Evolutionary conservation across 1,140 invertebrate genomes (phyloP), one percentile per base, ranked within the genome.

Genomic region (Steinernema feltiae): DNA sequence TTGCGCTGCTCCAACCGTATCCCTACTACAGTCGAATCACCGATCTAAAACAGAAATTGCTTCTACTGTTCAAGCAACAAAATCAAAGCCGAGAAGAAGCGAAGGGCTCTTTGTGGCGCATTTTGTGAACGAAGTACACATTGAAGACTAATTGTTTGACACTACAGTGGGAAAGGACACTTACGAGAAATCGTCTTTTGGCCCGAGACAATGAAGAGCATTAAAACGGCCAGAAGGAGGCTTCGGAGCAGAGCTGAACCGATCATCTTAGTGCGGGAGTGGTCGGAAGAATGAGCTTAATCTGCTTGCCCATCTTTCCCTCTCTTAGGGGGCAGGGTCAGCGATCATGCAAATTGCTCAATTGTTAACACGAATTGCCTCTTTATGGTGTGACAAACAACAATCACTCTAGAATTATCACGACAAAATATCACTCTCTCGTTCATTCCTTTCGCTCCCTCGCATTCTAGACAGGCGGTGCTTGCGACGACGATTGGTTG

Each of bases 381-480:
- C 53, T 63, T 63, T 63, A 63, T 63, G 53, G 53, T 63, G 53
- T 63, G 53, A 63, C 53, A 63, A 63, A 63, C 53, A 63, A 63
- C 53, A 63, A 63, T 63, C 53, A 63, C 53, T 63, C 53, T 63
- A 63, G 53, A 63, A 63, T 63, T 63, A 63, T 63, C 53, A 63
- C 53, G 53, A 63, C 53, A 63, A 63, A 63, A 63, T 63, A 63
- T 63, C 53, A 63, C 53, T 63, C 53, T 63, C 53, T 63, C 53
- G 53, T 27, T 63, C 53, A 27, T 15, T 63, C 53, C 53, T 63
- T 63, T 63, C 53, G 53, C 53, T 27, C 53, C 53, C 53, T 63
- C 53, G 53, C 53, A 27, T 21, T 63, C 53, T 63, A 12, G 53
- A 63, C 15, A 63, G 53, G 53, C 53, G 53, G 53, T 27, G 53